These are phyloP conservation scores for Zaprionus nigranus DNA, from an alignment of 1,140 invertebrate species.

Conservation along the genomic window DNA sequence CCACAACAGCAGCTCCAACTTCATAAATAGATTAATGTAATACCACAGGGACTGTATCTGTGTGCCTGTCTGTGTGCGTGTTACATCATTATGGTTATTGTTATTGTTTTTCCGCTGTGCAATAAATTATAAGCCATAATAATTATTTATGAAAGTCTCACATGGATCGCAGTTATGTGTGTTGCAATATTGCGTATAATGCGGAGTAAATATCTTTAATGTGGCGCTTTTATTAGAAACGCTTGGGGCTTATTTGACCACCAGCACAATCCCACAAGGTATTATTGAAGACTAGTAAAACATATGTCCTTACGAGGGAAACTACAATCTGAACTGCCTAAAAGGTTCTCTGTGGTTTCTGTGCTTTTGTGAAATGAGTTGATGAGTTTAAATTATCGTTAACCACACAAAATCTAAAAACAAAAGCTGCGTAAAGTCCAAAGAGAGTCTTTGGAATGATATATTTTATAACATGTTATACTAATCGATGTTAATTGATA, in stretches of 20 bases:
- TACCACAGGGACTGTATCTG: conserved; percentile 29
- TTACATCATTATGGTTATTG: conserved; percentile 65
- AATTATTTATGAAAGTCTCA: conserved; percentile 68
- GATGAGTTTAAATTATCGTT: no score
- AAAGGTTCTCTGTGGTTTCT: no score
- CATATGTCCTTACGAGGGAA: no score
- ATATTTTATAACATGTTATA: no score
- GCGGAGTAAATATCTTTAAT: conserved; percentile 39
- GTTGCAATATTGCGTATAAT: conserved; percentile 36
- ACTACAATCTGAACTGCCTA: neutral
- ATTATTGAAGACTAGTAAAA: neutral
- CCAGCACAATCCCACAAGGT: neutral
- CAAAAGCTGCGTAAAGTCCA: no score
- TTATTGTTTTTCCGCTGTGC: conserved; percentile 63
- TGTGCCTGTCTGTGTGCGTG: conserved; percentile 45
- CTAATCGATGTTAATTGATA: no score
- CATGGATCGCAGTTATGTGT: conserved; percentile 20
- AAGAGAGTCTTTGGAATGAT: no score
- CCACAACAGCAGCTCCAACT: conserved; percentile 46
- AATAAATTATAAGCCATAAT: conserved; percentile 77
- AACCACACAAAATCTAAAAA: no score
- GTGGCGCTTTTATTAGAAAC: conserved; percentile 29
- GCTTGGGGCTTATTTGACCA: conserved; percentile 13
- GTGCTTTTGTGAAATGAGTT: no score
- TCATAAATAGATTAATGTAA: conserved; percentile 68